These are phyloP conservation scores for Dicyrtoma fusca DNA, from an alignment of 2,888 invertebrate genomes.

Conservation along the genomic window DNA sequence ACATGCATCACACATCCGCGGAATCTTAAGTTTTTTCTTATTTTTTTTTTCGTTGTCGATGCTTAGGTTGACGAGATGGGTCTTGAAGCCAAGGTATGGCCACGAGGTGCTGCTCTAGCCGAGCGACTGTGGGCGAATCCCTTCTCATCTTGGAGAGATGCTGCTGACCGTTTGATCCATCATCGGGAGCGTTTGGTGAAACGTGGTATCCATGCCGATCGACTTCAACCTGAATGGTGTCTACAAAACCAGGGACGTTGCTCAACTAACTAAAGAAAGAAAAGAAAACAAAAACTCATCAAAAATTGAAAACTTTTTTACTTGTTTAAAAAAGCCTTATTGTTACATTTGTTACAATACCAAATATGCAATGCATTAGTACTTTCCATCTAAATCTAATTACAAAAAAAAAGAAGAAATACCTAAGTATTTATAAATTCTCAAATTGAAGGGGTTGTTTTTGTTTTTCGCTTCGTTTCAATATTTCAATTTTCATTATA, in stretches of 20 bases:
- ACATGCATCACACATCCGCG: no score
- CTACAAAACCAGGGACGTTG: slow-evolving; percentile 68
- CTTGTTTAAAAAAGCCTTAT: no score
- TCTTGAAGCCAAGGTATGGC: slow-evolving; percentile 77
- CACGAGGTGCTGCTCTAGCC: slow-evolving; percentile 79
- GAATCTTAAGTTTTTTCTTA: background rate
- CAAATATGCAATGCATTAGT: background rate
- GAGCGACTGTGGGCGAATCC: slow-evolving; percentile 84
- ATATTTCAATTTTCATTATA: slow-evolving; percentile 1
- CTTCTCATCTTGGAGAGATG: slow-evolving; percentile 67
- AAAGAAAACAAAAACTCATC: background rate
- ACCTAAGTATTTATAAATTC: slow-evolving; percentile 10
- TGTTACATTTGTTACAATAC: background rate
- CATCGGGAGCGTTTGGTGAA: slow-evolving; percentile 73
- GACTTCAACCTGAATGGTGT: slow-evolving; percentile 83
- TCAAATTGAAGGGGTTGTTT: slow-evolving; percentile 33
- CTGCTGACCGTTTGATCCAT: slow-evolving; percentile 73
- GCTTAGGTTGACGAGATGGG: slow-evolving; percentile 67
- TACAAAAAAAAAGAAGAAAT: background rate
- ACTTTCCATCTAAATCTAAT: background rate
- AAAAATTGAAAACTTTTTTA: no score
- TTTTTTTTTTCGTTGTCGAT: background rate
- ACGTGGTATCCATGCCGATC: slow-evolving; percentile 73
- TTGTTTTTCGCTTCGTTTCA: no score
- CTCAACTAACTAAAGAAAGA: slow-evolving; percentile 50